Evolutionary conservation across 2,888 invertebrate genomes (phyloP).

Genomic region (Trilocha varians): DNA sequence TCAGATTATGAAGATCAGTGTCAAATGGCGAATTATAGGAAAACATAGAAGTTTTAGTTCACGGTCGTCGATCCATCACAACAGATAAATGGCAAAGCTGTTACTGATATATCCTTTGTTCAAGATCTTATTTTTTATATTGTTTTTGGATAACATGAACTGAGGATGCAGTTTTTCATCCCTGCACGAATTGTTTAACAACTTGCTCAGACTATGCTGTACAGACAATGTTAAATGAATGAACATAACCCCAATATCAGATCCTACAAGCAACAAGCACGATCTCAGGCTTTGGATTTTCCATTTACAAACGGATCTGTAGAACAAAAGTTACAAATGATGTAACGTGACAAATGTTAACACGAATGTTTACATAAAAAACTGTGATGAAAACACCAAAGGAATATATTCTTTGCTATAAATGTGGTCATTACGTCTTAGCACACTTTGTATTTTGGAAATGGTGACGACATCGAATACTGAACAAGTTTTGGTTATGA

Average conservation of each 20-base stretch:
- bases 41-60: neutral
- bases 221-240: neutral
- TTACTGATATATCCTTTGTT: no score
- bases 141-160: no score
- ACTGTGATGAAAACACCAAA: neutral
- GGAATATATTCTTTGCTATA: slow-evolving; percentile 5
- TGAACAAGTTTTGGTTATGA: slow-evolving; percentile 40
- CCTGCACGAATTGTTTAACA: no score
- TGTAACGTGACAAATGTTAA: slow-evolving; percentile 19
- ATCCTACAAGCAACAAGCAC: neutral
- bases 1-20: neutral
- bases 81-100: no score
- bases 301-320: slow-evolving; percentile 41
- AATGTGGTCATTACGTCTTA: slow-evolving; percentile 11
- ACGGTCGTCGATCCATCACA: neutral
- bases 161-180: no score
- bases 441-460: slow-evolving; percentile 14
- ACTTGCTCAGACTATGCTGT: neutral
- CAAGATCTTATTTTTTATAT: no score
- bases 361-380: neutral
- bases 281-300: slow-evolving; percentile 33
- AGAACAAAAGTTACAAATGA: slow-evolving; percentile 31
- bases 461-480: slow-evolving; percentile 28
- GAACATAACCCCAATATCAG: neutral
- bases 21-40: neutral